phyloP scores from a whole-genome alignment of 2,797 vertebrate species.

The Oceanodroma leucorhoa region DNA sequence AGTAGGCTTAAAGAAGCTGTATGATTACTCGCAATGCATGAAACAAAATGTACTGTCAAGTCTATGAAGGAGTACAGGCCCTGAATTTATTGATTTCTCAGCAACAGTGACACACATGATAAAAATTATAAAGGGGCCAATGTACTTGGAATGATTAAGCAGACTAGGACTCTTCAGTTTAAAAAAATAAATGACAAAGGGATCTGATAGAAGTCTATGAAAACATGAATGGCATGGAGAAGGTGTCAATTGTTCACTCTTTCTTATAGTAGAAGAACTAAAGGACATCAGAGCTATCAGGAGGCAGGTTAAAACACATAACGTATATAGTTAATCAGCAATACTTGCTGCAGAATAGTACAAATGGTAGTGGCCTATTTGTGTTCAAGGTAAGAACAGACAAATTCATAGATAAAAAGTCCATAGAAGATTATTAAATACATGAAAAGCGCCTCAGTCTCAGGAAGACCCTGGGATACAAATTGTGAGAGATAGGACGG shows the following conservation, averaged over 20 bases:
- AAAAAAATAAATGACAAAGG: background rate
- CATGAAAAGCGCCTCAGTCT: background rate
- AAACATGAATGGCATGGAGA: background rate
- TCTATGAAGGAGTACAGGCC: background rate
- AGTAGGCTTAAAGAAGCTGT: background rate
- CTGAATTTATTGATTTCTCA: background rate
- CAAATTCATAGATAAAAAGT: background rate
- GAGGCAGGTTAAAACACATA: background rate
- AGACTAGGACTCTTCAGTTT: background rate
- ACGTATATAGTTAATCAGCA: background rate
- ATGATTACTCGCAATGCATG: background rate
- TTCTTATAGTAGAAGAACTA: background rate
- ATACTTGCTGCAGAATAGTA: background rate
- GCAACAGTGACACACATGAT: background rate
- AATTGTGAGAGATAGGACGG: accelerated
- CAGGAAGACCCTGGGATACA: background rate
- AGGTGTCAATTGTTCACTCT: background rate
- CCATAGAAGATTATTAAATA: background rate
- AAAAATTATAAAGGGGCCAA: background rate
- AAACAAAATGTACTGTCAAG: background rate
- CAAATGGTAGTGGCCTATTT: background rate
- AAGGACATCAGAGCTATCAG: background rate
- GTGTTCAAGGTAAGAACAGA: background rate
- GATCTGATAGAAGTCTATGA: background rate
- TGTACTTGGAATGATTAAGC: background rate